A percentile compares a stretch with the other conserved stretches of the same genome.
Evolutionary conservation across 2,888 invertebrate species (phyloP).

Genomic region (Mesoligia furuncula): DNA sequence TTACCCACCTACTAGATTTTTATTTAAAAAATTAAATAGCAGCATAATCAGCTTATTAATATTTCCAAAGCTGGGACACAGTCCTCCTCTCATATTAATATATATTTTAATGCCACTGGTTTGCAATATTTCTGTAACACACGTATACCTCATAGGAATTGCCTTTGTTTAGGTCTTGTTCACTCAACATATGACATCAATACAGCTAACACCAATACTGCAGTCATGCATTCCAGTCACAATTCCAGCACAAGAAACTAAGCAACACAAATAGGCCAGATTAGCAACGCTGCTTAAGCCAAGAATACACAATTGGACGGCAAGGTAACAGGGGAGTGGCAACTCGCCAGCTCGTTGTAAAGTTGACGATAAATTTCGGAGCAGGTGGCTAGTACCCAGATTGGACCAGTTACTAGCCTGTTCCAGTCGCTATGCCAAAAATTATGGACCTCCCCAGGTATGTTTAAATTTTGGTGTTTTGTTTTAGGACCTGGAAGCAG

Average conservation of each 20-base stretch:
- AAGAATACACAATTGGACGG: slow-evolving; percentile 60
- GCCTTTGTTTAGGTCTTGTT: not conserved
- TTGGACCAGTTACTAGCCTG: slow-evolving; percentile 57
- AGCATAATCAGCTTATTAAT: not conserved
- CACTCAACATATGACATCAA: not conserved
- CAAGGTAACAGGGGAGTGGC: slow-evolving; percentile 72
- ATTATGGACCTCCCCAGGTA: slow-evolving; percentile 59
- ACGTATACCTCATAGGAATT: not conserved
- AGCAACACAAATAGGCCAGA: slow-evolving; percentile 48
- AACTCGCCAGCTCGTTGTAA: slow-evolving; percentile 79
- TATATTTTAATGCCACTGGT: not conserved
- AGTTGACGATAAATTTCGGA: slow-evolving; percentile 76
- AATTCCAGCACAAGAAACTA: slow-evolving; percentile 20
- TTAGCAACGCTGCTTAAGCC: slow-evolving; percentile 59
- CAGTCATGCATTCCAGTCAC: slow-evolving; percentile 8
- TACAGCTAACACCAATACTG: not conserved
- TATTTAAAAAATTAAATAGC: not conserved
- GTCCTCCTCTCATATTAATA: no score
- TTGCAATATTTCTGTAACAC: not conserved
- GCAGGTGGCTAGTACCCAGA: slow-evolving; percentile 73
- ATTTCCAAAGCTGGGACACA: not conserved
- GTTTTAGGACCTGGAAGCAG: not conserved
- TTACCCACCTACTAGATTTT: not conserved
- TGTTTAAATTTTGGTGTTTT: slow-evolving; percentile 37
- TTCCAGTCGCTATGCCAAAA: slow-evolving; percentile 60